Percentiles rank a stretch among this genome's conserved stretches.
Evolutionary conservation across 2,797 vertebrate species (phyloP).

Genomic region (Lagocephalus sceleratus): DNA sequence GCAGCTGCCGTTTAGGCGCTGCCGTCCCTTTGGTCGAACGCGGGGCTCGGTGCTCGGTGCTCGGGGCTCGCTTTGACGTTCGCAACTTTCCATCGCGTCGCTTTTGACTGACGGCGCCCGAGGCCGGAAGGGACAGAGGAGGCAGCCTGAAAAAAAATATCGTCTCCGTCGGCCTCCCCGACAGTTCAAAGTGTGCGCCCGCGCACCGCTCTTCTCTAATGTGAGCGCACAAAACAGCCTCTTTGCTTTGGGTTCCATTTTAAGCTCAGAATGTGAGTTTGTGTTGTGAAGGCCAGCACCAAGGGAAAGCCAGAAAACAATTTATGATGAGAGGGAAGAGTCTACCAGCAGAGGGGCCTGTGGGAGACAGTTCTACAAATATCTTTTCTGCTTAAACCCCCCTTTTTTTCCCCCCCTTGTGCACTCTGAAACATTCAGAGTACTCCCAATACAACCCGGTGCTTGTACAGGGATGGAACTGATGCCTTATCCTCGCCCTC

Average conservation of each 20-base stretch:
- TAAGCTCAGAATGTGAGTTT: slow-evolving; percentile 17
- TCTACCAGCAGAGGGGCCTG: slow-evolving; percentile 49
- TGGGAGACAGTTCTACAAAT: slow-evolving; percentile 73
- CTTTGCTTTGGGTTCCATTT: too few species aligned
- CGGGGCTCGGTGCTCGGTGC: too few species aligned
- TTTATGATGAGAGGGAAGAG: slow-evolving; percentile 69
- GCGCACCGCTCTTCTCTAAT: slow-evolving; percentile 9
- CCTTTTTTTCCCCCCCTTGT: slow-evolving; percentile 20
- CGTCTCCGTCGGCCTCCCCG: slow-evolving; percentile 15
- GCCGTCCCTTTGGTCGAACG: not conserved
- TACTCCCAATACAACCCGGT: slow-evolving; percentile 61
- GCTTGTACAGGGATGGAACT: slow-evolving; percentile 60
- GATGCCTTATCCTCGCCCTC: slow-evolving; percentile 65
- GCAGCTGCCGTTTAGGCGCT: slow-evolving; percentile 4
- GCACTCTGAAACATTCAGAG: slow-evolving; percentile 62
- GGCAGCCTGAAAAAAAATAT: slow-evolving; percentile 61
- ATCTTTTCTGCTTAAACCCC: slow-evolving; percentile 62
- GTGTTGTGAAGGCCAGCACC: slow-evolving; percentile 50
- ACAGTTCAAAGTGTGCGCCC: slow-evolving; percentile 29
- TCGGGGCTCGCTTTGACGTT: slow-evolving; percentile 4
- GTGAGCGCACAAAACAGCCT: slow-evolving; percentile 6
- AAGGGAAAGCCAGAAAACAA: slow-evolving; percentile 60
- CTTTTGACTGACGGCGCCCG: slow-evolving; percentile 42
- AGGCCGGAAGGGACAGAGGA: slow-evolving; percentile 63
- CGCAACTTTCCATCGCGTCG: slow-evolving; percentile 30